Evolutionary conservation across 2,113 vertebrate genomes (phyloP), one percentile per base, ranked within the genome.

Genomic region (Gallinago undulata): DNA sequence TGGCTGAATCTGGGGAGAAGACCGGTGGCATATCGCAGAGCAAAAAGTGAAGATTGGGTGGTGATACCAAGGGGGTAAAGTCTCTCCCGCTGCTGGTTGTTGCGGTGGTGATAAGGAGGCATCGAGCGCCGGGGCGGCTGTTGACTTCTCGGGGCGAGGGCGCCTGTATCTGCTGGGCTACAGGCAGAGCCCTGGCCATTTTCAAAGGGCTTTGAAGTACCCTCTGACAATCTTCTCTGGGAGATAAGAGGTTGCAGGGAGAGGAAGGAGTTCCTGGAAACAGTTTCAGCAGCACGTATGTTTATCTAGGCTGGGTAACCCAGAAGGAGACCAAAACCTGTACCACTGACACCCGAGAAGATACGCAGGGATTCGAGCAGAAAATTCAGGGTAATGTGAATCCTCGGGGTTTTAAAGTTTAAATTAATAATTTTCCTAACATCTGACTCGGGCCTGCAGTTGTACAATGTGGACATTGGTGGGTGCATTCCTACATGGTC

Each of bases 191-290:
- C 87, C 96, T 97, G 95, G 96, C 87, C 87, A 53, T 95, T 97
- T 96, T 97, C 97, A 97, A 95, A 96, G 89, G 92, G 84, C 96
- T 97, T 97, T 97, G 97, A 97, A 97, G 96, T 96, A 84, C 60
- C 70, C 83, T 83, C 60, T 89, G 91, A 94, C 95, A 94, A 89
- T 95, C 96, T 96, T 48, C 92, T 85, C 39, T 7, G 28, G n/a
- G 68, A 97, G 97, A 97, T 97, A 97, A 97, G 92, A 80, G 83
- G 41, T 84, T 94, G 80, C 67, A 73, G 83, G 88, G 91, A 81
- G 77, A 97, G 86, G 94, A 94, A 95, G 93, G 87, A 13, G 33
- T 95, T 96, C 95, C 93, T 96, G 92, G 94, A 95, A 95, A 89
- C 63, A 50, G 89, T 92, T 97, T 93, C 75, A 82, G 92, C 84